A percentile compares a stretch with the other conserved stretches of the same genome.
These are phyloP conservation scores for Sitta europaea DNA, from an alignment of 2,113 vertebrate species.

Conservation along the genomic window DNA sequence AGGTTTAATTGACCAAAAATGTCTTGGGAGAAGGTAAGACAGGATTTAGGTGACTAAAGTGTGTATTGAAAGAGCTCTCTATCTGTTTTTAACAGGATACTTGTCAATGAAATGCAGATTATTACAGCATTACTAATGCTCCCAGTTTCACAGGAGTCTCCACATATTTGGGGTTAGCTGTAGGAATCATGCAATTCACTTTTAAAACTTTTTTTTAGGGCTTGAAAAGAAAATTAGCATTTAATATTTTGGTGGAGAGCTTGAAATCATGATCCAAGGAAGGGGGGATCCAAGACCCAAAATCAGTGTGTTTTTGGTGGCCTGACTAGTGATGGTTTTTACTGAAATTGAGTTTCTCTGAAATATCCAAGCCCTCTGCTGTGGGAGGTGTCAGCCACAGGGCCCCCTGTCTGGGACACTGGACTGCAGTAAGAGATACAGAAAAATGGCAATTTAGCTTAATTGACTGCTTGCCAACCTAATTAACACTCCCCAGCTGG, in stretches of 20 bases:
- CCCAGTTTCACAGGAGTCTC: not conserved
- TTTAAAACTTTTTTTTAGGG: not conserved
- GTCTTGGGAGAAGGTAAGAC: not conserved
- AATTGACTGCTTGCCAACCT: not conserved
- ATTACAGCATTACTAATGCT: not conserved
- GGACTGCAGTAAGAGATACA: not conserved
- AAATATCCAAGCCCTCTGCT: not conserved
- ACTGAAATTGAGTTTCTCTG: not conserved
- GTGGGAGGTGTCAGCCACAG: not conserved
- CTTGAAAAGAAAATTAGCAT: not conserved
- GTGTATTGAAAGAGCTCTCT: not conserved
- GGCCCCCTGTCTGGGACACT: not conserved
- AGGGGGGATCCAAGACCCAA: not conserved
- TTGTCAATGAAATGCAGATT: not conserved
- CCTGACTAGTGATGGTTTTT: not conserved
- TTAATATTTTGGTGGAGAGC: not conserved
- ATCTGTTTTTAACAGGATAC: not conserved
- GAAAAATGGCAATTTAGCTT: not conserved
- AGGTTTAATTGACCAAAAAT: not conserved
- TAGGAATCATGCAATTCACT: not conserved
- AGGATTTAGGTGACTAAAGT: not conserved
- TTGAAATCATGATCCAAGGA: not conserved
- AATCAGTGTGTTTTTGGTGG: not conserved
- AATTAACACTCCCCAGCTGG: constrained; percentile 30
- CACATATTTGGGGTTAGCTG: not conserved